These are phyloP conservation scores for Entomyzon cyanotis DNA, from an alignment of 2,113 vertebrate genomes.

Conservation along the genomic window DNA sequence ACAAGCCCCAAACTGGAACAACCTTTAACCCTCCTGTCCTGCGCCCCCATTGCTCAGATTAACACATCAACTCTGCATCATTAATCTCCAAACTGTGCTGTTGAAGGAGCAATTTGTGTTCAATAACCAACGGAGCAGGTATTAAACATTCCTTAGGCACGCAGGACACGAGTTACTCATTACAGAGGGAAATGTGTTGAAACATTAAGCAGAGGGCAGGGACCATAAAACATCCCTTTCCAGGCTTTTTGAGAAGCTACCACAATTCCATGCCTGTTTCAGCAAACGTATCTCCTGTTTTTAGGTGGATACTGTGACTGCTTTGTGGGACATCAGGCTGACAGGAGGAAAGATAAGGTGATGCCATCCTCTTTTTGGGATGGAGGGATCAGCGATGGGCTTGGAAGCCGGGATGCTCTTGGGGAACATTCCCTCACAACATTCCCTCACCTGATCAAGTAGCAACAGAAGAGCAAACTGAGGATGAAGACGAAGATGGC, in stretches of 20 bases:
- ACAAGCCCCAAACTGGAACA: background rate
- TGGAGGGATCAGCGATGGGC: background rate
- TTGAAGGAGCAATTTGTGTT: conserved; percentile 62
- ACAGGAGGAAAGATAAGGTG: accelerated
- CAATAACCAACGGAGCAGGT: background rate
- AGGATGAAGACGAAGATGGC: conserved; percentile 99
- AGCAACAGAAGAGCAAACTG: conserved; percentile 99
- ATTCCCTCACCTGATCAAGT: conserved; percentile 92
- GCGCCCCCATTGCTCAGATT: background rate
- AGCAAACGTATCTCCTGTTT: background rate
- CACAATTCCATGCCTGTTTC: background rate
- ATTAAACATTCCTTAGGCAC: conserved; percentile 40
- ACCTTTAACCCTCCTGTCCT: background rate
- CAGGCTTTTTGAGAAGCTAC: background rate
- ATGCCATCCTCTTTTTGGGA: background rate
- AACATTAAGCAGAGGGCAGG: conserved; percentile 12
- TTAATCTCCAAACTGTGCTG: conserved; percentile 76
- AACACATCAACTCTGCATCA: conserved; percentile 54
- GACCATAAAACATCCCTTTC: background rate
- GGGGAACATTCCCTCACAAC: conserved; percentile 60
- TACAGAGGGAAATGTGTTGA: background rate
- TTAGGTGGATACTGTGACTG: accelerated
- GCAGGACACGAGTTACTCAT: conserved; percentile 22
- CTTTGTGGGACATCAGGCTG: background rate
- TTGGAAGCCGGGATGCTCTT: background rate